These are phyloP conservation scores for Oceanodroma tethys DNA, from an alignment of 2,113 vertebrate species.

Conservation along the genomic window DNA sequence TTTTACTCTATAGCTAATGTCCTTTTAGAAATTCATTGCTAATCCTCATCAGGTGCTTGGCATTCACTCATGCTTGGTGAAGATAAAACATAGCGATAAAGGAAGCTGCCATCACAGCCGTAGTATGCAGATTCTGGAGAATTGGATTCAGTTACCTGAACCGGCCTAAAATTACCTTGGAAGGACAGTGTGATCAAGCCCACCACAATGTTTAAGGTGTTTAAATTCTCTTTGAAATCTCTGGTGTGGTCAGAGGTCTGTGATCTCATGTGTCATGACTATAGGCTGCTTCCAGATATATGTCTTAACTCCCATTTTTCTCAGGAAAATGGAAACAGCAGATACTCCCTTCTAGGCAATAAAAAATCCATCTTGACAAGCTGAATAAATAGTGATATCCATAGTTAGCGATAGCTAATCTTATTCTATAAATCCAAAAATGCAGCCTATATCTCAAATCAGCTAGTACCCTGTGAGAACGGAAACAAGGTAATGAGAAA, in stretches of 20 bases:
- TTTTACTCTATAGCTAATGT: neutral
- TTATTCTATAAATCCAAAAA: neutral
- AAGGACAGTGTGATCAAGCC: neutral
- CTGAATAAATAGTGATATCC: conserved; percentile 58
- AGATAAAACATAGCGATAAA: neutral
- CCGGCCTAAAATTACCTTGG: neutral
- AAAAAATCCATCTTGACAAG: conserved; percentile 25
- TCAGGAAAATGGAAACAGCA: conserved; percentile 42
- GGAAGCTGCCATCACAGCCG: neutral
- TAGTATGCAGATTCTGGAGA: neutral
- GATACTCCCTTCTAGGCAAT: conserved; percentile 36
- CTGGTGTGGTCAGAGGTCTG: neutral
- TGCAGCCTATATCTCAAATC: neutral
- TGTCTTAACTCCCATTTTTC: neutral
- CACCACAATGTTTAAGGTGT: neutral
- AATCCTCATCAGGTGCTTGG: neutral
- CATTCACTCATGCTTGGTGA: neutral
- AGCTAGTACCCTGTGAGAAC: neutral
- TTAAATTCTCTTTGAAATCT: neutral
- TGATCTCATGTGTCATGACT: neutral
- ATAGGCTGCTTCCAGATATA: conserved; percentile 2
- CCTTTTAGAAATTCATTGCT: neutral
- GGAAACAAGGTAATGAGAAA: neutral
- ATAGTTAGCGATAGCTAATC: neutral
- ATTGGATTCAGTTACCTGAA: neutral